Conservation (phyloP, 2,797 vertebrate genomes). For the Chaetophractus vellerosus region DNA sequence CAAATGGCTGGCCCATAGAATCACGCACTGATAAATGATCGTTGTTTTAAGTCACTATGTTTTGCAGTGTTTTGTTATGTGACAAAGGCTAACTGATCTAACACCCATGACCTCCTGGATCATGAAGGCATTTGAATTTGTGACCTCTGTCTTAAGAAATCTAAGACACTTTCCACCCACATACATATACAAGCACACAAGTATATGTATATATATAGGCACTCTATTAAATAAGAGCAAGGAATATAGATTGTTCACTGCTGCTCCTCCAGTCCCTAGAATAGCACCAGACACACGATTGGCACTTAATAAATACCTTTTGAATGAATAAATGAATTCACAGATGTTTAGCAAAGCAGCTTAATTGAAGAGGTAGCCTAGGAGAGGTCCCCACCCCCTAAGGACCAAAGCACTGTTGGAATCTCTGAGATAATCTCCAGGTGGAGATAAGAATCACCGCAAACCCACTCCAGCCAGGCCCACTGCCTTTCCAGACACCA, state of each 20-base stretch:
- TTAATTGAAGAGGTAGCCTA: slow-evolving; percentile 25
- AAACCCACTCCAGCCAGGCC: background rate
- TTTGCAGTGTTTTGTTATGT: background rate
- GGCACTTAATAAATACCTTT: slow-evolving; percentile 69
- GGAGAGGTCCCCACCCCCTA: background rate
- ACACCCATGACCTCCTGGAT: background rate
- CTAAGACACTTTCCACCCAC: background rate
- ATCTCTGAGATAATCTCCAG: background rate
- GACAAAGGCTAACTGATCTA: background rate
- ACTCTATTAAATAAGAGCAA: slow-evolving; percentile 12
- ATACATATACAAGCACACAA: too few relatives aligned
- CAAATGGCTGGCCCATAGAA: background rate
- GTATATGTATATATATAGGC: background rate
- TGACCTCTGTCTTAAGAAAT: background rate
- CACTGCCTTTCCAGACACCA: background rate
- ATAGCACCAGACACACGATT: slow-evolving; percentile 6
- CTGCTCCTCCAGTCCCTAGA: background rate
- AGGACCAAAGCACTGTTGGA: background rate
- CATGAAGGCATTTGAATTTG: background rate
- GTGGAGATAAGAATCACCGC: background rate
- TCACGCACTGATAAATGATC: background rate
- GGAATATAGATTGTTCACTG: background rate
- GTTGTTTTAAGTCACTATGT: background rate
- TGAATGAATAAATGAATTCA: slow-evolving; percentile 43
- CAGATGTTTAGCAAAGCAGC: slow-evolving; percentile 53